Evolutionary conservation across 35 echinoderm and acorn worm genomes (phyloP).

Genomic region (Stichopus chloronotus): DNA sequence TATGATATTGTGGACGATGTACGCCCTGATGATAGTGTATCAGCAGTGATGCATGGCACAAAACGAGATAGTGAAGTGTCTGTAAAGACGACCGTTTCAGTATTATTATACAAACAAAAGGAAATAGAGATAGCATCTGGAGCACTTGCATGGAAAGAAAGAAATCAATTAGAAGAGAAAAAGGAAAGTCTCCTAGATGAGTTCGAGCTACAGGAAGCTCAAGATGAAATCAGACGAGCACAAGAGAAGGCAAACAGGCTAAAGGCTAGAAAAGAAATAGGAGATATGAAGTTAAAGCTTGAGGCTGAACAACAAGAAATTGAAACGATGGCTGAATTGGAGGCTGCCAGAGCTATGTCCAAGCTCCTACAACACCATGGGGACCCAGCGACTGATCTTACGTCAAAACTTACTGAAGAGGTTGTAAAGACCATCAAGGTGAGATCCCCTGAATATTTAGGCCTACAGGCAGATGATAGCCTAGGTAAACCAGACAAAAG

Average conservation of each 20-base stretch:
- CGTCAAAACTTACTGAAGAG: slow-evolving; percentile 13
- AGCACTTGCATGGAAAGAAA: slow-evolving; percentile 21
- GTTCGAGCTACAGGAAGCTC: background rate
- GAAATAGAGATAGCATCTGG: slow-evolving; percentile 34
- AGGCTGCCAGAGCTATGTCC: no score
- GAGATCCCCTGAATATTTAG: background rate
- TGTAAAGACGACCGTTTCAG: no score
- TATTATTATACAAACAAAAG: no score
- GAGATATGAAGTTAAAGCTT: slow-evolving; percentile 17
- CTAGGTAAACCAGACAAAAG: no score
- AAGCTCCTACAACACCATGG: slow-evolving; percentile 18
- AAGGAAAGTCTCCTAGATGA: background rate
- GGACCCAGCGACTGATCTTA: background rate
- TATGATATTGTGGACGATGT: no score
- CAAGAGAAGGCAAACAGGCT: background rate
- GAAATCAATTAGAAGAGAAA: slow-evolving; percentile 27
- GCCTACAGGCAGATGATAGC: no score
- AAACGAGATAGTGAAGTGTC: no score
- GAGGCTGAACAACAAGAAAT: slow-evolving; percentile 40
- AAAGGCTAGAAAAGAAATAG: background rate
- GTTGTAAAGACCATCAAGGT: slow-evolving; percentile 20
- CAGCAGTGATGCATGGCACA: no score
- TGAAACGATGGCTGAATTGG: no score
- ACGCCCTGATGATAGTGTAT: no score
- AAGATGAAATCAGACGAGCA: slow-evolving; percentile 2